Base-by-base conservation (phyloP, 2,113 vertebrate genomes). In the Hemibagrus wyckioides region DNA sequence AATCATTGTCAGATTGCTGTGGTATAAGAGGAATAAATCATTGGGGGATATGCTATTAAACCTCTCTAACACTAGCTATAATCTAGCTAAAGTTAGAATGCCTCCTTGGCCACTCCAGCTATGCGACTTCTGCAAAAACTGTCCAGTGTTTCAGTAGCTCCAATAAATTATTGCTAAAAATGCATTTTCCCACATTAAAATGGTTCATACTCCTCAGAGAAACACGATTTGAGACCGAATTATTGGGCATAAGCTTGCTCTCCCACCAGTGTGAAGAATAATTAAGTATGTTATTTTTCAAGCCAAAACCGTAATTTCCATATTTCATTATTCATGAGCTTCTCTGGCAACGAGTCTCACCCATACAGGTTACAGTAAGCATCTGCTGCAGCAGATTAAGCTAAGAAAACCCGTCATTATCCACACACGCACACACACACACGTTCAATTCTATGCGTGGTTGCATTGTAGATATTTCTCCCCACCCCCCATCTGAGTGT, bases 301-400 rank as follows among this genome's bases (percentile, higher is more conserved):
- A 89, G 80, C 75, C 77, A 73, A 82, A 89, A 87, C 83, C 71
- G 33, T 86, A 61, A 81, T 85, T 77, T 83, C 71, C 83, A 80
- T 77, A 80, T 91, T 71, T 90, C 88, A 92, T 90, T 92, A 92
- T 90, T 92, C 88, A 91, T 92, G 90, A 91, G 81, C 83, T 48
- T 80, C 59, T 13, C 56, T 48, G 19, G 79, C 88, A 61, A 87
- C 33, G 83, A 85, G 84, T 90, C 92, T 92, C 85, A 57, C 89
- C 75, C 52, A 85, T 89, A 82, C 89, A 92, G 89, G 90, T 91
- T 91, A 92, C 89, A 89, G 89, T 92, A 92, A 86, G 87, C 90
- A 89, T 90, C 89, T 92, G 92, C 89, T 83, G 52, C 75, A 81
- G 87, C 83, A 92, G 92, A 92, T 92, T 92, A 93, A 91, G 88